Percentiles rank a stretch among this genome's conserved stretches.
These are phyloP conservation scores for Serranus cabrilla DNA, from an alignment of 2,797 vertebrate genomes.

Conservation along the genomic window DNA sequence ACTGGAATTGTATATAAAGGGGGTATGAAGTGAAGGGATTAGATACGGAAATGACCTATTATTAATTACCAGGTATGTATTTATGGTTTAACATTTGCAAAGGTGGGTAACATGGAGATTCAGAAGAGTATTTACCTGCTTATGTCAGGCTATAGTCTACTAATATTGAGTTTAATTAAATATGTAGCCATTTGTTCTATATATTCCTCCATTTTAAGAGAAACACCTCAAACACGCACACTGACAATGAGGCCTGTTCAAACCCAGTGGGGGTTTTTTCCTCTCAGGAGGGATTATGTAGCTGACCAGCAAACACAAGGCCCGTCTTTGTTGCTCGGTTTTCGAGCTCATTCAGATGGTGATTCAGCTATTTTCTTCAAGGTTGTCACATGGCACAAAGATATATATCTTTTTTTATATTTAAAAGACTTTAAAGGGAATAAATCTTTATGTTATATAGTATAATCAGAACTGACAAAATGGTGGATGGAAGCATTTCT, in stretches of 20 bases:
- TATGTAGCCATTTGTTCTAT: neutral
- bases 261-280: neutral
- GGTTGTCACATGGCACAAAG: slow-evolving; percentile 44
- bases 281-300: slow-evolving; percentile 43
- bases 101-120: neutral
- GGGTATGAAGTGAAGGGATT: slow-evolving; percentile 14
- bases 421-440: neutral
- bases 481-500: neutral
- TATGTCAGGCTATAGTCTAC: neutral
- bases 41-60: neutral
- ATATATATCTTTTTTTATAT: neutral
- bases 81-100: slow-evolving; percentile 16
- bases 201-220: neutral
- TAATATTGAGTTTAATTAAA: neutral
- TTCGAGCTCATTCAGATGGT: slow-evolving; percentile 63
- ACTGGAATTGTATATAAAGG: no score
- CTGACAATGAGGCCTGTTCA: slow-evolving; percentile 2
- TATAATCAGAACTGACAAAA: neutral
- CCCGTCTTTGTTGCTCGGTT: slow-evolving; percentile 61
- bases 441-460: neutral
- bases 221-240: neutral
- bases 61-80: slow-evolving; percentile 8
- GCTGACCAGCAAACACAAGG: slow-evolving; percentile 70
- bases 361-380: slow-evolving; percentile 70
- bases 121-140: neutral